phyloP scores from a whole-genome alignment of 2,113 vertebrate genomes.

The Psammodynastes pulverulentus region DNA sequence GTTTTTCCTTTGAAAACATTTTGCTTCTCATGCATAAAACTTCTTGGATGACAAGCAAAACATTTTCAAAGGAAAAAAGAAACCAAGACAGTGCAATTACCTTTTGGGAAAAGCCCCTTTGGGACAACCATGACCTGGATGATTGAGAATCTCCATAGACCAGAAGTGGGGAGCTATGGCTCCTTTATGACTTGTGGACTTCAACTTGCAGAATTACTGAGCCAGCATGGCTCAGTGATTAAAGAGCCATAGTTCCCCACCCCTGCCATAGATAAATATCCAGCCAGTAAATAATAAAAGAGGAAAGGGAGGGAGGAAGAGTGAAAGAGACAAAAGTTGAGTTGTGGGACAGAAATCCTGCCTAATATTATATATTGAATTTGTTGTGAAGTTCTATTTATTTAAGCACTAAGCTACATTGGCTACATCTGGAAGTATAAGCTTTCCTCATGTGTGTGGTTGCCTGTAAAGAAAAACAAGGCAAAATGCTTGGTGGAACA shows the following conservation, averaged over 20 bases:
- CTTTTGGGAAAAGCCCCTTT: neutral
- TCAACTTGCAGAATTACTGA: neutral
- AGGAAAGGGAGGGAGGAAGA: neutral
- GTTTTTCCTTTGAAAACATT: neutral
- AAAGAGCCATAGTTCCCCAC: neutral
- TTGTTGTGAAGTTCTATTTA: constrained; percentile 59
- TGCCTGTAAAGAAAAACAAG: neutral
- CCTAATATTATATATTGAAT: constrained; percentile 67
- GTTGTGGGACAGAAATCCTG: constrained; percentile 14
- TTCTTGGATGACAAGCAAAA: neutral
- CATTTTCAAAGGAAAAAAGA: neutral
- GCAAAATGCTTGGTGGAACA: neutral
- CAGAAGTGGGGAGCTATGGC: neutral
- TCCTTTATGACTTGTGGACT: neutral
- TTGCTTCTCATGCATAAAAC: neutral
- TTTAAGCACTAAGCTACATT: constrained; percentile 56
- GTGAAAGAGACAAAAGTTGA: neutral
- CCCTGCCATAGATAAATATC: neutral
- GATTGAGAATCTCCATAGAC: neutral
- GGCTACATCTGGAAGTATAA: constrained; percentile 72
- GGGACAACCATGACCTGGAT: neutral
- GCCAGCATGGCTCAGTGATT: neutral
- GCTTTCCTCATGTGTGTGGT: constrained; percentile 9
- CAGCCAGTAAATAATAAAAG: neutral
- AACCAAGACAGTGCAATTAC: neutral